Conservation (phyloP, 2,113 vertebrate genomes). For the Chaetura pelagica region DNA sequence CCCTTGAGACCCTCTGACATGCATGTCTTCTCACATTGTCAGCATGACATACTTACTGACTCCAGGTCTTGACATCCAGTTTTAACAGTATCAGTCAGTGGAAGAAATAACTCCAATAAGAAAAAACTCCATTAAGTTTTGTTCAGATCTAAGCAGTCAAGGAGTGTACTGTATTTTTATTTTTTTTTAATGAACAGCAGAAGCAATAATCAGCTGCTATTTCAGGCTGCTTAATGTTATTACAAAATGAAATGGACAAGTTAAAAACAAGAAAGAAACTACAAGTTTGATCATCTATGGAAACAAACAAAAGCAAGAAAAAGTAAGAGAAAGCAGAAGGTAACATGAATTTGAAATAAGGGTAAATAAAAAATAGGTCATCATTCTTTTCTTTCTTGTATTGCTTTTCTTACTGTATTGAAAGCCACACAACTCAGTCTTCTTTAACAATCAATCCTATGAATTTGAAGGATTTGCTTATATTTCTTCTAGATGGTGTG, state of each 20-base stretch:
- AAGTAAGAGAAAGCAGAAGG: background rate
- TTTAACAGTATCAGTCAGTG: background rate
- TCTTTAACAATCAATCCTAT: background rate
- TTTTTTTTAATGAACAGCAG: background rate
- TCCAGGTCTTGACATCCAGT: background rate
- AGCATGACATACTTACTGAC: background rate
- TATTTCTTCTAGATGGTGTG: background rate
- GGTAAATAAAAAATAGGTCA: background rate
- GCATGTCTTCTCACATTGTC: background rate
- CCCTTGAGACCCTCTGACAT: background rate
- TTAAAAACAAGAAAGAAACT: background rate
- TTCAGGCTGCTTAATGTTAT: background rate
- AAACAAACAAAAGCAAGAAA: background rate
- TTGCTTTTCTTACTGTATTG: background rate
- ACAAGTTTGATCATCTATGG: background rate
- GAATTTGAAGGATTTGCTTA: background rate
- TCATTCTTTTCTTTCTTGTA: background rate
- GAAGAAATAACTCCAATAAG: background rate
- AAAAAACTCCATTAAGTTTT: background rate
- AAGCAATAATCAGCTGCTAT: background rate
- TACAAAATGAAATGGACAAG: background rate
- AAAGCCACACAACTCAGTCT: background rate
- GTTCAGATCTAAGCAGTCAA: background rate
- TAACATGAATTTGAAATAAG: background rate
- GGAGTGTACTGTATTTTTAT: fast-evolving